Evolutionary conservation across 1,140 invertebrate genomes (phyloP).

Genomic region (Hormaphis cornu): DNA sequence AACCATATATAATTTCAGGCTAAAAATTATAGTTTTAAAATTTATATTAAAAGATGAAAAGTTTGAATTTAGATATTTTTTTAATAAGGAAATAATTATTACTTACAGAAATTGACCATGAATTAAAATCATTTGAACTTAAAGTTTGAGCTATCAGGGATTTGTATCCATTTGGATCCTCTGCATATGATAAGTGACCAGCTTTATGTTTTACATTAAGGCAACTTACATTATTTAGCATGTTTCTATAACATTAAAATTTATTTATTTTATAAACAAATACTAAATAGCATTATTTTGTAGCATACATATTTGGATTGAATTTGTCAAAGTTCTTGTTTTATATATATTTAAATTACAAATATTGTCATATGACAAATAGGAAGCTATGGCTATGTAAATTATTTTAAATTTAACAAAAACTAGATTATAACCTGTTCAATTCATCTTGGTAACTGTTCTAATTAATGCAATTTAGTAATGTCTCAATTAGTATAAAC

Average conservation of each 20-base stretch:
- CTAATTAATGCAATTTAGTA: too few relatives aligned
- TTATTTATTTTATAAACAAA: conserved; percentile 39
- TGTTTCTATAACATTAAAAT: conserved; percentile 45
- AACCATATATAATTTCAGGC: conserved; percentile 46
- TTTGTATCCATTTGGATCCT: conserved; percentile 78
- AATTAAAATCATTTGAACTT: conserved; percentile 64
- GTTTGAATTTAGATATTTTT: neutral
- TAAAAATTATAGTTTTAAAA: conserved; percentile 36
- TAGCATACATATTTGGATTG: neutral
- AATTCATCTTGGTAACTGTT: too few relatives aligned
- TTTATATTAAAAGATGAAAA: neutral
- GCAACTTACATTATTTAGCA: conserved; percentile 58
- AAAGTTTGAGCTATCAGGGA: conserved; percentile 72
- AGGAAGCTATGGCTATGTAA: too few relatives aligned
- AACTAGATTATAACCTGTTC: too few relatives aligned
- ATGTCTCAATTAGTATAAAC: too few relatives aligned
- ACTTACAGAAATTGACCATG: conserved; percentile 50
- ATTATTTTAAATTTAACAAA: too few relatives aligned
- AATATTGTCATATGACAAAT: too few relatives aligned
- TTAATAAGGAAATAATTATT: too few relatives aligned
- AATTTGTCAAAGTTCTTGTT: neutral
- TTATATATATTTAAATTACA: too few relatives aligned
- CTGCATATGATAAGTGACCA: conserved; percentile 75
- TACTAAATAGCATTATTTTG: conserved; percentile 9
- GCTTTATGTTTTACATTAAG: conserved; percentile 81